phyloP scores from a whole-genome alignment of 1,140 invertebrate genomes.

The Pachyrhynchus sulphureomaculatus region DNA sequence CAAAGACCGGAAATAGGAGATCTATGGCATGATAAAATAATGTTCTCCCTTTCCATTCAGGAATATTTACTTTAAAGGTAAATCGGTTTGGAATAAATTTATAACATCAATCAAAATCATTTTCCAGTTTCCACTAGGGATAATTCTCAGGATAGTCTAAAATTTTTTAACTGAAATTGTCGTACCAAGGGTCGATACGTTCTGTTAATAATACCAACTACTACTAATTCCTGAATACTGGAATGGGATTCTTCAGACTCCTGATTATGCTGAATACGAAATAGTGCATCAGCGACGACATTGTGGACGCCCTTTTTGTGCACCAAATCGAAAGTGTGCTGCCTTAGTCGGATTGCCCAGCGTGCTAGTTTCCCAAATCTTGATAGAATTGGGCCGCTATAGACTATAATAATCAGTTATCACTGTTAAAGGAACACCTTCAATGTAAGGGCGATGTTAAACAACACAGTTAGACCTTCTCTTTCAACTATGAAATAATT shows the following conservation, averaged over 20 bases:
- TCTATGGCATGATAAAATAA: too few species aligned
- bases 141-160: background rate
- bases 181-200: conserved; percentile 18
- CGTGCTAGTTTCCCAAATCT: conserved; percentile 52
- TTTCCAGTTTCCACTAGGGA: conserved; percentile 20
- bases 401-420: conserved; percentile 51
- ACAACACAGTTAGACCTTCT: conserved; percentile 22
- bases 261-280: conserved; percentile 33
- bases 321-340: conserved; percentile 47
- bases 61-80: too few species aligned
- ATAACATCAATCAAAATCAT: conserved; percentile 19
- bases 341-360: conserved; percentile 50
- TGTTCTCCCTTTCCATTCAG: too few species aligned
- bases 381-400: conserved; percentile 51
- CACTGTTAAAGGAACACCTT: background rate
- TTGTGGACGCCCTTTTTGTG: conserved; percentile 47
- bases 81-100: conserved; percentile 18
- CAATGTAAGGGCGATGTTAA: conserved; percentile 22
- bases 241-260: too few species aligned
- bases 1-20: conserved; percentile 12
- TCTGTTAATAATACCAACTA: too few species aligned
- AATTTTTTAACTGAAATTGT: conserved; percentile 9
- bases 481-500: conserved; percentile 28
- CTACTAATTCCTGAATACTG: too few species aligned
- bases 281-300: conserved; percentile 47